These are phyloP conservation scores for Microtus richardsoni DNA, from an alignment of 2,113 vertebrate genomes.

Conservation along the genomic window DNA sequence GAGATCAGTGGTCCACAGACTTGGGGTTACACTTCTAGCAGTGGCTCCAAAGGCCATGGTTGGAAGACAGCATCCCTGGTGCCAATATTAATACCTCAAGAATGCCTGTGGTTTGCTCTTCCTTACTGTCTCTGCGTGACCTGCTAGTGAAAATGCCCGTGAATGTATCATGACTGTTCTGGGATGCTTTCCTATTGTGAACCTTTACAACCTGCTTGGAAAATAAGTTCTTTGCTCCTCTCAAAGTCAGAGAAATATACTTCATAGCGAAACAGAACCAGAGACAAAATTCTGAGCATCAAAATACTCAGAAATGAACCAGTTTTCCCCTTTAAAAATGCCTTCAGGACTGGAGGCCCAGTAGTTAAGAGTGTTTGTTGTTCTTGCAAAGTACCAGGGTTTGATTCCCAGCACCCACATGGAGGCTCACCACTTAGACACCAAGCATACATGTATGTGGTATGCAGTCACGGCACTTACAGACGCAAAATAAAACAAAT, in stretches of 20 bases:
- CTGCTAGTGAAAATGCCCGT: background rate
- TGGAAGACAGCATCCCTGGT: background rate
- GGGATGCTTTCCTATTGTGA: constrained; percentile 14
- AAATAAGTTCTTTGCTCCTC: background rate
- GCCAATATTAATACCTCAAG: background rate
- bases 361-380: background rate
- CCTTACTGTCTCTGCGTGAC: background rate
- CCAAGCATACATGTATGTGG: background rate
- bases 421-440: background rate
- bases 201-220: background rate
- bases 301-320: constrained; percentile 28
- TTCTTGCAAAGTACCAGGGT: background rate
- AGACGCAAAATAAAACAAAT: background rate
- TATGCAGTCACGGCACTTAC: background rate
- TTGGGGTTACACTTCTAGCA: background rate
- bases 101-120: background rate
- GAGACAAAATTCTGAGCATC: constrained; percentile 29
- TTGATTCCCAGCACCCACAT: background rate
- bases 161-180: background rate
- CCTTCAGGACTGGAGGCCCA: background rate
- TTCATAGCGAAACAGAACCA: background rate
- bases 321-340: background rate
- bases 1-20: background rate
- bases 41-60: background rate
- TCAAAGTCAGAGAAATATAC: constrained; percentile 26